These are phyloP conservation scores for Thunnus albacares DNA, from an alignment of 2,797 vertebrate species.

Conservation along the genomic window DNA sequence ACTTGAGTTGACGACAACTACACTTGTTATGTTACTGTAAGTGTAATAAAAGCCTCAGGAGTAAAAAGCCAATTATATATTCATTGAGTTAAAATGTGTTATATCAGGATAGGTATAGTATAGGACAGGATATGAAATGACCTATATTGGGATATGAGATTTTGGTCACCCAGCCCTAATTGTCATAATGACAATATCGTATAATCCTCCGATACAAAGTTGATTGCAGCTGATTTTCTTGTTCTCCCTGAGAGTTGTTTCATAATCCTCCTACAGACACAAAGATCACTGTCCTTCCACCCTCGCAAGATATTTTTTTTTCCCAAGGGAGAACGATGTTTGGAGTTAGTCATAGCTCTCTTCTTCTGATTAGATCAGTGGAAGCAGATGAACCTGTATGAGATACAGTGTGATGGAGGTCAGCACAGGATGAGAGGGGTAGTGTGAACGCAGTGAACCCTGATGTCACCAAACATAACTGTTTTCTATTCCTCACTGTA, in stretches of 20 bases:
- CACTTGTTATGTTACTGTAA: no score
- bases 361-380: constrained; percentile 57
- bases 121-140: no score
- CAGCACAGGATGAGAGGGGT: constrained; percentile 15
- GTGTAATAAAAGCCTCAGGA: no score
- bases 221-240: constrained; percentile 27
- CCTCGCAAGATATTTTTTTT: constrained; percentile 37
- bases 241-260: constrained; percentile 45
- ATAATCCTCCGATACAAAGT: background rate
- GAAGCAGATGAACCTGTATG: constrained; percentile 38
- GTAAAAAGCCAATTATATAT: no score
- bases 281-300: constrained; percentile 51
- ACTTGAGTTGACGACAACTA: no score
- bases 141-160: no score
- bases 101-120: no score
- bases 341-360: constrained; percentile 60
- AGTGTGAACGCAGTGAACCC: constrained; percentile 22
- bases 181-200: background rate
- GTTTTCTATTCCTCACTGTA: background rate
- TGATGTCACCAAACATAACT: constrained; percentile 3
- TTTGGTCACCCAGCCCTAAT: background rate
- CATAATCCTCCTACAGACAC: constrained; percentile 68
- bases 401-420: constrained; percentile 31
- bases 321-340: constrained; percentile 37
- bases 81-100: no score